phyloP scores from a whole-genome alignment of 2,888 invertebrate genomes.

The Stenichneumon culpator region DNA sequence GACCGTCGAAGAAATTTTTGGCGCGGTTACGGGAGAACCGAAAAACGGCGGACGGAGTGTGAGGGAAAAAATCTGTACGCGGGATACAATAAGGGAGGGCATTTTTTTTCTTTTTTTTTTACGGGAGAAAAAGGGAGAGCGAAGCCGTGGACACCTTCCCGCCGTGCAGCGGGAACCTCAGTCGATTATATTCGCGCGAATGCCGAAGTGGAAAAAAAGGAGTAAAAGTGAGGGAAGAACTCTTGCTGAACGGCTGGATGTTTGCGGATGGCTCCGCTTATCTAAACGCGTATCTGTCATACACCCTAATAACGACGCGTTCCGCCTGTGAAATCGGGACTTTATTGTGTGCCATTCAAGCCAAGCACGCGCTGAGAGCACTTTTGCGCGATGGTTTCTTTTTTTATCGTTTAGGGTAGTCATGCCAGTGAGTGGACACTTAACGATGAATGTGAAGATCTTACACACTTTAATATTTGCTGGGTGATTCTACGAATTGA shows the following conservation, averaged over 20 bases:
- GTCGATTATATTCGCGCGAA: conserved; percentile 39
- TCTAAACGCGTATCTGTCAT: conserved; percentile 81
- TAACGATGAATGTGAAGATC: background rate
- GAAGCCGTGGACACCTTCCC: conserved; percentile 37
- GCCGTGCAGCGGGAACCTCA: conserved; percentile 12
- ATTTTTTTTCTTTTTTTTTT: background rate
- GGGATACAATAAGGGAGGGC: conserved; percentile 42
- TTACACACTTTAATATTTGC: background rate
- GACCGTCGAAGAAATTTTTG: conserved; percentile 55
- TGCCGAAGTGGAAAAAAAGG: conserved; percentile 14
- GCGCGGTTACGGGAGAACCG: conserved; percentile 22
- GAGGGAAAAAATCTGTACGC: conserved; percentile 39
- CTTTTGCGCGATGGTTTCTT: background rate
- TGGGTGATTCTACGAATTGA: background rate
- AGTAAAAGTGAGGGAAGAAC: conserved; percentile 40
- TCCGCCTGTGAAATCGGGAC: conserved; percentile 24
- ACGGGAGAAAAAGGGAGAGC: conserved; percentile 13
- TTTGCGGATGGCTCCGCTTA: conserved; percentile 63
- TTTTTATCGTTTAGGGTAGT: background rate
- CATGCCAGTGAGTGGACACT: background rate
- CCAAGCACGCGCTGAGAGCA: conserved; percentile 6
- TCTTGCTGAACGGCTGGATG: conserved; percentile 39
- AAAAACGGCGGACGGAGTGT: conserved; percentile 46
- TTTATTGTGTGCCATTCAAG: conserved; percentile 74
- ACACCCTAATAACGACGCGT: conserved; percentile 81